Conservation (phyloP, 2,888 invertebrate genomes). For the Phortica okadai region DNA sequence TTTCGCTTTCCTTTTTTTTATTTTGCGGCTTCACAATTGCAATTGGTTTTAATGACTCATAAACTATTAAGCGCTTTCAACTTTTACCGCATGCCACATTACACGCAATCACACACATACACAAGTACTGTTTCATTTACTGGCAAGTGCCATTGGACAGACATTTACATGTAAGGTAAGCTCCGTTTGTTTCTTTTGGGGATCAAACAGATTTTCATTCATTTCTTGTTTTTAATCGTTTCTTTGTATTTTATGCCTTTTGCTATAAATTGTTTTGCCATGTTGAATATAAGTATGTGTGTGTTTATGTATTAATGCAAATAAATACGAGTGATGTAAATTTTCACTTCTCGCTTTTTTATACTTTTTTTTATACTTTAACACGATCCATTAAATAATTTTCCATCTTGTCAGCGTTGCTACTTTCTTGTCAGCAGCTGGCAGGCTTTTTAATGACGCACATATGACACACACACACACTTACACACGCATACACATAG, state of each 20-base stretch:
- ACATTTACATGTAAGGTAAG: no score
- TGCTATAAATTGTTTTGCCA: not conserved
- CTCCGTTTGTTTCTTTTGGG: no score
- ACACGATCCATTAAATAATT: slow-evolving; percentile 64
- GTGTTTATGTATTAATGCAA: not conserved
- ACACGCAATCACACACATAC: not conserved
- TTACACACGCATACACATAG: not conserved
- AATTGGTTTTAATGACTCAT: slow-evolving; percentile 65
- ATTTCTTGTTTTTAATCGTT: not conserved
- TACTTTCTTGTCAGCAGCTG: slow-evolving; percentile 40
- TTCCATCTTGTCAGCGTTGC: slow-evolving; percentile 13
- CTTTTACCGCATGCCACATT: slow-evolving; percentile 1
- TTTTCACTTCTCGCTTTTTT: slow-evolving; percentile 56
- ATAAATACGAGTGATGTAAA: slow-evolving; percentile 4
- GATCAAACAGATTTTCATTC: not conserved
- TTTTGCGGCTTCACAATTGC: slow-evolving; percentile 36
- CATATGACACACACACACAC: slow-evolving; percentile 6
- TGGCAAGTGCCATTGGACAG: no score
- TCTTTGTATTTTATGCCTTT: not conserved
- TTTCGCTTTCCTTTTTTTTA: not conserved
- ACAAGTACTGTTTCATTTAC: not conserved
- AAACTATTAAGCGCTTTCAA: slow-evolving; percentile 65
- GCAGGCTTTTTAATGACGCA: slow-evolving; percentile 22
- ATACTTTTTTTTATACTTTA: slow-evolving; percentile 46
- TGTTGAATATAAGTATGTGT: not conserved